Conservation (phyloP, 92 coral and sea anemone genomes). For the Epizoanthus scotinus region DNA sequence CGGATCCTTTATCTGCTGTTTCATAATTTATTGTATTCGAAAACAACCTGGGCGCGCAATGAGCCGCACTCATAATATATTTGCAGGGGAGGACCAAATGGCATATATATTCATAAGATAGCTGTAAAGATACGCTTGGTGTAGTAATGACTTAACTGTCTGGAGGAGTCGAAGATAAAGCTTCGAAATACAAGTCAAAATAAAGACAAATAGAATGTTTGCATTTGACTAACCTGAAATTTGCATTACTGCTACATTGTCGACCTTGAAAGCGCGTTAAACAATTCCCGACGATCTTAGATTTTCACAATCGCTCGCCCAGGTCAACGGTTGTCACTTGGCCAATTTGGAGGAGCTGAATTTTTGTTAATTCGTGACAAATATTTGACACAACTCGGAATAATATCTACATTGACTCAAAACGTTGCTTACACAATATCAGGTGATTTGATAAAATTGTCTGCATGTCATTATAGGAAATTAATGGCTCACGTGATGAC, state of each 20-base stretch:
- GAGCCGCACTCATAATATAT: conserved; percentile 15
- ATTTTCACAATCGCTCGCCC: neutral
- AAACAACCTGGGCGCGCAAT: conserved; percentile 6
- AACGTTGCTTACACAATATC: conserved; percentile 41
- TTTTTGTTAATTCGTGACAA: conserved; percentile 39
- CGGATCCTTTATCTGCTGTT: conserved; percentile 8
- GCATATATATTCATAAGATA: conserved; percentile 6
- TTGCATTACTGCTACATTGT: conserved; percentile 44
- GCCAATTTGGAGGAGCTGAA: conserved; percentile 15
- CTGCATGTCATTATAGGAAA: conserved; percentile 28
- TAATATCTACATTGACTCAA: conserved; percentile 24
- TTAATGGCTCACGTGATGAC: conserved; percentile 17
- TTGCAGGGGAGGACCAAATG: conserved; percentile 4
- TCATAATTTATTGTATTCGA: conserved; percentile 6
- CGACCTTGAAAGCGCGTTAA: conserved; percentile 19
- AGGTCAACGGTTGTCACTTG: neutral
- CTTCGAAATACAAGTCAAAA: conserved; percentile 7
- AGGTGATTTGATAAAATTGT: conserved; percentile 27
- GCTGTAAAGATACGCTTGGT: neutral
- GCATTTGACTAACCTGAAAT: conserved; percentile 46
- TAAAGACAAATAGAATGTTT: conserved; percentile 25
- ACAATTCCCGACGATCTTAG: neutral
- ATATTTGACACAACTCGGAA: conserved; percentile 32
- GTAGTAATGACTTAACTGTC: neutral
- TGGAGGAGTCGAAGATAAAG: conserved; percentile 2